Evolutionary conservation across 2,797 vertebrate genomes (phyloP), one percentile per base, ranked within the genome.

Genomic region (Nannoperca australis): DNA sequence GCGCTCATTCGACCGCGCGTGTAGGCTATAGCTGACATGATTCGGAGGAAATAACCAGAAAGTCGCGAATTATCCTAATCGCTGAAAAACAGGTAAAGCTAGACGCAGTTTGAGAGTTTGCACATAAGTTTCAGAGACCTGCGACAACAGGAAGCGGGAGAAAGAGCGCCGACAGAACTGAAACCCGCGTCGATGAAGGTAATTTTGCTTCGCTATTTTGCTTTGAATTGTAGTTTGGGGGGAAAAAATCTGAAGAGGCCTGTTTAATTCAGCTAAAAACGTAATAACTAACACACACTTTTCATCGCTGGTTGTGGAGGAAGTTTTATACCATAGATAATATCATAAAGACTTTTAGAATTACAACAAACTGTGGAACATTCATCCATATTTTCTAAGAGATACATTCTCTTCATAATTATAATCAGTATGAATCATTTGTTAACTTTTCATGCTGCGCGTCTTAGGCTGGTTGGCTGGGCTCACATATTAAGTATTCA

Each of bases 91-190:
- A 24, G 34, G 61, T 13, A 36, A 14, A 6, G 38, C 53, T 63
- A 67, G n/a, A 59, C 11, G 62, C 42, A 13, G 27, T 1, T 22
- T 8, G 34, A 67, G 1, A 11, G 44, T 56, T 75, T 51, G 61
- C 61, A 65, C 73, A 70, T 58, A 50, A 64, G 36, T 71, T 36
- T 70, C 44, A 53, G 32, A 42, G 50, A 50, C 1, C 72, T 55
- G 55, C 64, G 13, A 55, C n/a, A 88, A 90, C 88, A 90, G 90
- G 93, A 93, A 93, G 77, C 83, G 62, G 78, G 68, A 81, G 53
- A 68, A 59, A 81, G 53, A 45, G 54, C 65, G 66, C 34, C 38
- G 54, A 56, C 67, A 78, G 34, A 90, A 87, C 17, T 85, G 88
- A 90, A 90, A 91, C 81, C 82, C 73, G 75, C 70, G 12, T 49